Evolutionary conservation across 1,140 invertebrate genomes (phyloP).

Genomic region (Tetramorium alpestre): DNA sequence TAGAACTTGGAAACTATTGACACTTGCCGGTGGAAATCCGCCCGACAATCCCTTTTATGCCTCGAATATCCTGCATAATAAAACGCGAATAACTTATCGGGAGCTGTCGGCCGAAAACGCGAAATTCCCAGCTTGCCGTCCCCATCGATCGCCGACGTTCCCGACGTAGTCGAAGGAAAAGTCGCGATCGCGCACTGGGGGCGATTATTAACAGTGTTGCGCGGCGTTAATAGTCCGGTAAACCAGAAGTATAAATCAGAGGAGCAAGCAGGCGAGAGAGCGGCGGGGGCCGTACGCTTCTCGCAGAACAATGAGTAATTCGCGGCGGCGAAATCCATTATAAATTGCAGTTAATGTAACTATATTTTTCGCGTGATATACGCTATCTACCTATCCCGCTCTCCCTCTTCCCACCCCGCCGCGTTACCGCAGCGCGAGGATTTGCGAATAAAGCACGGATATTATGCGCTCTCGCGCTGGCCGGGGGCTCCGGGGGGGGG

Average conservation of each 20-base stretch:
- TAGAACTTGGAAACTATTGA: background rate
- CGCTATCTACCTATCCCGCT: constrained; percentile 34
- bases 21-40: background rate
- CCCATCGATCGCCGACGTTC: constrained; percentile 37
- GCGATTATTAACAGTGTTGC: constrained; percentile 61
- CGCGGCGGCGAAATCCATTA: constrained; percentile 60
- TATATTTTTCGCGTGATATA: constrained; percentile 61
- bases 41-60: background rate
- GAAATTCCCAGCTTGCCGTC: background rate
- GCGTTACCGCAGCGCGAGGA: constrained; percentile 6
- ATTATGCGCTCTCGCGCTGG: constrained; percentile 48
- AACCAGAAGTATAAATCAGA: constrained; percentile 61
- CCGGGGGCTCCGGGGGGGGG: background rate
- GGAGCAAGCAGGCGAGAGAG: background rate
- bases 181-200: constrained; percentile 36
- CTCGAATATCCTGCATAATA: background rate
- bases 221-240: constrained; percentile 60
- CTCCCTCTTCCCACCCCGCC: background rate
- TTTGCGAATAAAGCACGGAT: constrained; percentile 57
- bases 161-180: background rate
- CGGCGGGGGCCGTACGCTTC: constrained; percentile 20
- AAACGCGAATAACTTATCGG: constrained; percentile 33
- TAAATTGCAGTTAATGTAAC: constrained; percentile 63
- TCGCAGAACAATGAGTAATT: constrained; percentile 58
- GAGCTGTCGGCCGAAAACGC: constrained; percentile 9